phyloP scores from a whole-genome alignment of 2,888 invertebrate species.

The Tribolium freemani region DNA sequence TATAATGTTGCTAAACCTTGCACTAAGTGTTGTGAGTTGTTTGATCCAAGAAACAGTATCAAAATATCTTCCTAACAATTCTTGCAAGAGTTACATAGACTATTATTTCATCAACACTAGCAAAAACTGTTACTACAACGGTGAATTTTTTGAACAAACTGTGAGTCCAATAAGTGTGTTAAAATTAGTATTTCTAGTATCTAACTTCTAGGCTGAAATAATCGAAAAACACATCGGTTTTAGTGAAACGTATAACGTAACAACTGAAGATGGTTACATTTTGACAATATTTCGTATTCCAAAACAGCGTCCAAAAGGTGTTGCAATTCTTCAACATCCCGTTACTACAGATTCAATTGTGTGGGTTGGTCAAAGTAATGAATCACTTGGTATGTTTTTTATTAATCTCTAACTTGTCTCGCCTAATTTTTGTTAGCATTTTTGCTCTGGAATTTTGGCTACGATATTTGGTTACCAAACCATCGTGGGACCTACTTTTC shows the following conservation, averaged over 20 bases:
- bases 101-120: constrained; percentile 5
- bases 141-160: neutral
- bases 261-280: constrained; percentile 4
- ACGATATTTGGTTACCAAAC: constrained; percentile 48
- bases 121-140: constrained; percentile 1
- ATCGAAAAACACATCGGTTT: constrained; percentile 3
- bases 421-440: constrained; percentile 33
- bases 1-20: neutral
- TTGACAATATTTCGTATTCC: constrained; percentile 8
- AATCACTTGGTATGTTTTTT: constrained; percentile 36
- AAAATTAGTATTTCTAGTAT: neutral
- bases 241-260: neutral
- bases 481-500: constrained; percentile 44
- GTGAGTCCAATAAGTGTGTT: neutral
- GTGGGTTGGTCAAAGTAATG: constrained; percentile 35
- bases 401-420: neutral
- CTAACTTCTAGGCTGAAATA: neutral
- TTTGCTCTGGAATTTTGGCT: constrained; percentile 40
- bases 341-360: constrained; percentile 10
- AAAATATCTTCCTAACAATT: neutral
- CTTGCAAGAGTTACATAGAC: neutral
- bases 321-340: constrained; percentile 9
- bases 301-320: neutral
- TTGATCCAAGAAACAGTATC: neutral
- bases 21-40: neutral